Evolutionary conservation across 2,888 invertebrate species (phyloP).

Genomic region (Frankliniella fusca): DNA sequence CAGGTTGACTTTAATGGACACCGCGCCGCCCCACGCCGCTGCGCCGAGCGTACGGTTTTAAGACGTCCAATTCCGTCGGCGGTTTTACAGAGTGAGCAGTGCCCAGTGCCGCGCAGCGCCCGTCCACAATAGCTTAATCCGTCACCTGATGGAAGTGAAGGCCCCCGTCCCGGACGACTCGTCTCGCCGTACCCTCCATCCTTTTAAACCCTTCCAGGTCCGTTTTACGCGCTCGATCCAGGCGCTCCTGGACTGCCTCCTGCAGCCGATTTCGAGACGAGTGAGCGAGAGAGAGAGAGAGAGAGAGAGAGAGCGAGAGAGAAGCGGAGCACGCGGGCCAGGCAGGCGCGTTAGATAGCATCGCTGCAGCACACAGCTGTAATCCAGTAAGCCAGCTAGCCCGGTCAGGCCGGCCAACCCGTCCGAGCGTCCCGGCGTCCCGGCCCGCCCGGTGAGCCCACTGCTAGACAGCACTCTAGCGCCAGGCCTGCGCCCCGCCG

Average conservation of each 20-base stretch:
- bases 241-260: background rate
- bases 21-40: background rate
- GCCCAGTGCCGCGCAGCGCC: background rate
- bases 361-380: no score
- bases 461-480: no score
- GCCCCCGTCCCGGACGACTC: background rate
- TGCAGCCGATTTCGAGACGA: background rate
- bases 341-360: no score
- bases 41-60: background rate
- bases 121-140: slow-evolving; percentile 1
- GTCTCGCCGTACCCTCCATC: no score
- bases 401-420: no score
- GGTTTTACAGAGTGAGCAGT: background rate
- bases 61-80: background rate
- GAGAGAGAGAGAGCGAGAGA: background rate
- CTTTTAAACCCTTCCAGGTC: background rate
- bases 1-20: background rate
- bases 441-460: no score
- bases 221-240: background rate
- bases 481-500: no score
- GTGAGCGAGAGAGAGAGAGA: background rate
- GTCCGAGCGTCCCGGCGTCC: no score
- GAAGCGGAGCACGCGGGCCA: background rate
- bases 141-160: background rate
- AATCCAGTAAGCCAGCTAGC: no score